Evolutionary conservation across 2,888 invertebrate genomes (phyloP).

Genomic region (Junonia oenone): DNA sequence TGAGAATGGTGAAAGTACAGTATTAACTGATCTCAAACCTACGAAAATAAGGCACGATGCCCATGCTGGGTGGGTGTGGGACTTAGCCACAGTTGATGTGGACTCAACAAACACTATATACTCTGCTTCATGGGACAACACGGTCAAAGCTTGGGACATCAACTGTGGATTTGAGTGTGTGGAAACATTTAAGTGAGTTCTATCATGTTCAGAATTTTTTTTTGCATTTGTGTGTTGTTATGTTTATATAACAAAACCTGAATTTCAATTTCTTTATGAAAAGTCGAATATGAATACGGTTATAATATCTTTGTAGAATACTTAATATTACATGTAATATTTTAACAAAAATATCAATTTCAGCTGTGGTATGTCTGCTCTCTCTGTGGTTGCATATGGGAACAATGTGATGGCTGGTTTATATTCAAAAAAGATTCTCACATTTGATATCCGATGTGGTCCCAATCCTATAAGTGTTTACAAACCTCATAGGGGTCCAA

Average conservation of each 20-base stretch:
- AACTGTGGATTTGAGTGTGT: slow-evolving; percentile 59
- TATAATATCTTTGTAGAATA: too few relatives aligned
- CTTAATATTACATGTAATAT: too few relatives aligned
- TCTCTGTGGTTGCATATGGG: slow-evolving; percentile 69
- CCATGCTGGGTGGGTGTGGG: slow-evolving; percentile 83
- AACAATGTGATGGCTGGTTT: slow-evolving; percentile 75
- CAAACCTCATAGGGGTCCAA: slow-evolving; percentile 74
- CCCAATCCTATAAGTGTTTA: slow-evolving; percentile 58
- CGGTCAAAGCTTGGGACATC: slow-evolving; percentile 79
- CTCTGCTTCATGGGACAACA: slow-evolving; percentile 82
- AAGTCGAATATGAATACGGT: too few relatives aligned
- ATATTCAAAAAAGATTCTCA: slow-evolving; percentile 73
- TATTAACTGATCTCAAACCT: slow-evolving; percentile 48
- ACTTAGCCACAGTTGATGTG: slow-evolving; percentile 65
- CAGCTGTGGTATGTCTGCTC: slow-evolving; percentile 72
- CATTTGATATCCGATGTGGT: slow-evolving; percentile 74
- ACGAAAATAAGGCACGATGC: slow-evolving; percentile 62
- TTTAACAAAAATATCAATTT: slow-evolving; percentile 22
- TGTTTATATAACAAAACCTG: too few relatives aligned
- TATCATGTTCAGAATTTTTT: neutral
- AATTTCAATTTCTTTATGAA: too few relatives aligned
- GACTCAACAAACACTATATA: slow-evolving; percentile 65
- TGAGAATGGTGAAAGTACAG: slow-evolving; percentile 41
- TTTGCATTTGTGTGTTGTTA: too few relatives aligned
- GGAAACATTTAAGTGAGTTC: slow-evolving; percentile 66